Evolutionary conservation across 2,113 vertebrate species (phyloP).

Genomic region (Xiphophorus couchianus): DNA sequence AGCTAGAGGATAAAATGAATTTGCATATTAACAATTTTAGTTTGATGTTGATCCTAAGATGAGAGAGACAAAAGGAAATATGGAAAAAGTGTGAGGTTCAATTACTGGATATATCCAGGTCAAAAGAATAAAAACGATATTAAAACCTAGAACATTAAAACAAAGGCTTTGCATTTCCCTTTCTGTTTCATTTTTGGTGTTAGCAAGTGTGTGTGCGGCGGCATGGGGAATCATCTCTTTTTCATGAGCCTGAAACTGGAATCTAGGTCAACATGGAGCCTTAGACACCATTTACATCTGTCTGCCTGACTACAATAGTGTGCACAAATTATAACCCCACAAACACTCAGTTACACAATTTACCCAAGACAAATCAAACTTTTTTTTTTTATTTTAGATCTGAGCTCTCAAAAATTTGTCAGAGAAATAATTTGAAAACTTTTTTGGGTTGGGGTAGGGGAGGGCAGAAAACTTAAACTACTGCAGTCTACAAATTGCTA

Average conservation of each 20-base stretch:
- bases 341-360: constrained; percentile 16
- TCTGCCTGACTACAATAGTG: constrained; percentile 62
- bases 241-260: constrained; percentile 40
- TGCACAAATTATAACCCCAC: constrained; percentile 20
- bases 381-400: constrained; percentile 63
- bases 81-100: background rate
- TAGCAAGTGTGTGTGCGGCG: constrained; percentile 13
- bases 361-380: constrained; percentile 43
- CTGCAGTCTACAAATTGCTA: constrained; percentile 19
- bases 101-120: constrained; percentile 20
- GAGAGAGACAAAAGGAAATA: constrained; percentile 43
- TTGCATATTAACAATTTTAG: constrained; percentile 74
- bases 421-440: constrained; percentile 27
- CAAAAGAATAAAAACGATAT: background rate
- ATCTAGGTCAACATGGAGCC: constrained; percentile 75
- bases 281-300: constrained; percentile 69
- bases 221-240: background rate
- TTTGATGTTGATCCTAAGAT: constrained; percentile 74
- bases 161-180: background rate
- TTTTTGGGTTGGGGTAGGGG: background rate
- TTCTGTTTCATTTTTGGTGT: constrained; percentile 22
- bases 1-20: constrained; percentile 59
- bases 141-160: constrained; percentile 26
- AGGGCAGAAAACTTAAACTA: background rate
- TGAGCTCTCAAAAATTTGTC: constrained; percentile 48